These are phyloP conservation scores for Congeria kusceri DNA, from an alignment of 2,888 invertebrate genomes.

Conservation along the genomic window DNA sequence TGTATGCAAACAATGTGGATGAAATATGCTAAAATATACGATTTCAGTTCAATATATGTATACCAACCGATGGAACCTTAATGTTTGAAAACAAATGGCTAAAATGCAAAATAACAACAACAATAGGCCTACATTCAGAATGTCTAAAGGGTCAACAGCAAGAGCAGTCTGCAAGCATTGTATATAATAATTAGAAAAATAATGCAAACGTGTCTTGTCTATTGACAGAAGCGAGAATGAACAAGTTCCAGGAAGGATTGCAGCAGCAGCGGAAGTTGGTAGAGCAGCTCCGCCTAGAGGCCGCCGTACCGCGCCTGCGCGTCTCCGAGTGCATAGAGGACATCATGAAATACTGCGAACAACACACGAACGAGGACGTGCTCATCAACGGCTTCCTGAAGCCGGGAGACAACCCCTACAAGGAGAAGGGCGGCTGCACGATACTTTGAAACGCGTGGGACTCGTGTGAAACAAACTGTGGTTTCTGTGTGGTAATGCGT, in stretches of 20 bases:
- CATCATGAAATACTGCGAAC: conserved; percentile 88
- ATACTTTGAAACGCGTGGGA: conserved; percentile 65
- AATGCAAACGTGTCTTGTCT: too few species aligned
- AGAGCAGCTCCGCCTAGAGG: conserved; percentile 96
- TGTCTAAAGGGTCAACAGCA: too few species aligned
- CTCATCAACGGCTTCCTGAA: conserved; percentile 96
- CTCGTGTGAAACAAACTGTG: conserved; percentile 20
- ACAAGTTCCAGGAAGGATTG: conserved; percentile 86
- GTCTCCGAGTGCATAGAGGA: conserved; percentile 96
- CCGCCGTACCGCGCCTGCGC: conserved; percentile 93
- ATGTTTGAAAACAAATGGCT: too few species aligned
- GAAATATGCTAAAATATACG: too few species aligned
- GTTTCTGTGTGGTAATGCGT: conserved; percentile 9
- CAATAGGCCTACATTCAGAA: too few species aligned
- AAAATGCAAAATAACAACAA: too few species aligned
- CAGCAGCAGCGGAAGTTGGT: conserved; percentile 97
- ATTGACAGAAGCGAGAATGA: conserved; percentile 75
- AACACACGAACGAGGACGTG: conserved; percentile 96
- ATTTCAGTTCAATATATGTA: too few species aligned
- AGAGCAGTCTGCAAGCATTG: too few species aligned
- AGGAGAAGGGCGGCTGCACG: conserved; percentile 81
- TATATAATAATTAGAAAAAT: too few species aligned
- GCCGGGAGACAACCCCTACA: conserved; percentile 96
- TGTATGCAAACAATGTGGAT: too few species aligned
- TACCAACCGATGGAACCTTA: too few species aligned